These are phyloP conservation scores for Drosophila nigritarsus DNA, from an alignment of 2,888 invertebrate species.

Conservation along the genomic window DNA sequence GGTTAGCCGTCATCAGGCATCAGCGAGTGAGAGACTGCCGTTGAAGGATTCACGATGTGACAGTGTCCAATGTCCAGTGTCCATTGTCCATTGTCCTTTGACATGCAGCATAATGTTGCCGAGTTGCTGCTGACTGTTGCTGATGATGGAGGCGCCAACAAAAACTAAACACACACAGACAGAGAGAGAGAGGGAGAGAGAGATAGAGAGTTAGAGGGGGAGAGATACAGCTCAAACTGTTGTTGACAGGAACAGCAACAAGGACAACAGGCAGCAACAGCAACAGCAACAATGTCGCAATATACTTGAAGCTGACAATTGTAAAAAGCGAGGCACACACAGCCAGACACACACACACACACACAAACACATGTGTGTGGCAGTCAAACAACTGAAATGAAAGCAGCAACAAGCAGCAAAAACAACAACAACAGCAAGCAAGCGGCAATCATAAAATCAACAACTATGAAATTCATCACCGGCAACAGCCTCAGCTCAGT, in stretches of 20 bases:
- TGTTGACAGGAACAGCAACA: conserved; percentile 67
- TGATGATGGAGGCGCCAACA: conserved; percentile 46
- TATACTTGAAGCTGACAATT: conserved; percentile 77
- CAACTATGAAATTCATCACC: conserved; percentile 84
- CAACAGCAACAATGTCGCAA: conserved; percentile 60
- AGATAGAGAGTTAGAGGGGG: conserved; percentile 17
- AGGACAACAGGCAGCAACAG: conserved; percentile 49
- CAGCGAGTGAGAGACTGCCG: conserved; percentile 47
- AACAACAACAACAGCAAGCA: conserved; percentile 39
- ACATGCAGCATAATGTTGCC: conserved; percentile 75
- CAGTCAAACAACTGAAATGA: conserved; percentile 58
- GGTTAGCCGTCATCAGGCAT: conserved; percentile 30
- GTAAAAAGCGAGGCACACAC: conserved; percentile 61
- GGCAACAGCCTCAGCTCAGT: conserved; percentile 57
- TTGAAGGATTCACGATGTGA: conserved; percentile 85
- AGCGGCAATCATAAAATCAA: conserved; percentile 82
- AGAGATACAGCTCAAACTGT: conserved; percentile 77
- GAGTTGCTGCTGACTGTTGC: conserved; percentile 43
- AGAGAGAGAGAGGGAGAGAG: conserved; percentile 22
- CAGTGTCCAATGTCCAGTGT: conserved; percentile 70
- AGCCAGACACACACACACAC: not conserved
- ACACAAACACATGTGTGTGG: not conserved
- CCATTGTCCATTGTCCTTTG: conserved; percentile 52
- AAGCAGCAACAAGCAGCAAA: conserved; percentile 40
- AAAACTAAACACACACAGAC: conserved; percentile 44